Base-by-base conservation (phyloP, 2,888 invertebrate genomes). In the Parasteatoda lunata region DNA sequence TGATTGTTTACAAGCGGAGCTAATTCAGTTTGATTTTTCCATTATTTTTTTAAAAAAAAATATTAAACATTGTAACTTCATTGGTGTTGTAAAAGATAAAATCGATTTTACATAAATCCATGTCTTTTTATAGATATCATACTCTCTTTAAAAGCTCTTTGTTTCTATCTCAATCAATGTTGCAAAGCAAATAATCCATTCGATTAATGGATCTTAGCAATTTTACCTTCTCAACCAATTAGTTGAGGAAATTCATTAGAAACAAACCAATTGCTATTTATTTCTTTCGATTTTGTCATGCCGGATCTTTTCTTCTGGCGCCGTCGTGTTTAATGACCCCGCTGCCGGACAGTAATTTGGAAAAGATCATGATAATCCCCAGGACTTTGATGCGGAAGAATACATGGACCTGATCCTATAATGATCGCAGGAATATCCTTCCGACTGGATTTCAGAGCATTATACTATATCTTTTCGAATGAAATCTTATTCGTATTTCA, bases 341-440 rank as follows among this genome's bases (percentile, higher is more conserved):
- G 59, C n/a, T 59, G 11, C 59, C 59, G 68, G 73, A 66, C 73
- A 73, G 65, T 73, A 72, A 68, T 73, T 80, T 73, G 73, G 80
- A 64, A 64, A 72, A 79, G 79, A 79, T 79, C 79, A 5, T 64
- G 15, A 5, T 73, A 80, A 73, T 68, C 73, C 66, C 9, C 9
- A n/a, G 59, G 59, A 59, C n/a, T 59, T n/a, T n/a, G 59, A 59
- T 59, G 4, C 59, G 9, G 59, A 11, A 59, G n/a, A n/a, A 7
- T 59, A n/a, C 59, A 59, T 3, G n/a, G 11, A n/a, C 59, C 11
- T 59, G 59, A 59, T 59, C 59, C 59, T 59, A 59, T 59, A 59
- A 59, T 59, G 59, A 59, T 11, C 59, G 59, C 11, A 59, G 9
- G 9, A 59, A 59, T 30, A 59, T 59, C 59, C 59, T 59, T 59